Conservation (phyloP, 2,113 vertebrate genomes). For the Istiophorus platypterus region DNA sequence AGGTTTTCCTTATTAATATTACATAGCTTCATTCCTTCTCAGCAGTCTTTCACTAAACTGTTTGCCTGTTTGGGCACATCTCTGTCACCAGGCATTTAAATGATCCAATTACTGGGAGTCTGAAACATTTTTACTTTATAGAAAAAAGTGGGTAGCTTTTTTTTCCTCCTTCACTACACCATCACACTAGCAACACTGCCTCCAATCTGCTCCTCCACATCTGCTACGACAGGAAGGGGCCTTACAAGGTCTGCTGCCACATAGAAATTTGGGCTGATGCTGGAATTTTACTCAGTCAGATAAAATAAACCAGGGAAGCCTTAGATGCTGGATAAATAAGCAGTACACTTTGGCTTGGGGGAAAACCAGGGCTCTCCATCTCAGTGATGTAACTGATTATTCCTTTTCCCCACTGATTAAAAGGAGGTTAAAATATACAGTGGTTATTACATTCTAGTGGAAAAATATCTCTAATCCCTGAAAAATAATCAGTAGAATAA, state of each 20-base stretch:
- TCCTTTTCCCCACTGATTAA: constrained; percentile 80
- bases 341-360: constrained; percentile 59
- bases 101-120: constrained; percentile 55
- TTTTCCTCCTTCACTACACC: background rate
- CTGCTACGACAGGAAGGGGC: constrained; percentile 51
- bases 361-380: constrained; percentile 37
- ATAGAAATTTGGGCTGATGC: constrained; percentile 60
- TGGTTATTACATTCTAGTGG: constrained; percentile 72
- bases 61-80: constrained; percentile 15
- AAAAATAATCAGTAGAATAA: constrained; percentile 79
- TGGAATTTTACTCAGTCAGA: constrained; percentile 78
- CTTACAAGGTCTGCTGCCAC: constrained; percentile 32
- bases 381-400: constrained; percentile 77
- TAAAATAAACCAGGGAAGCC: constrained; percentile 81
- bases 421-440: constrained; percentile 78
- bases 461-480: constrained; percentile 79
- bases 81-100: constrained; percentile 62
- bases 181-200: constrained; percentile 31
- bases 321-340: constrained; percentile 81
- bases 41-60: background rate
- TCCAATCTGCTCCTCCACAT: constrained; percentile 60
- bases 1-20: constrained; percentile 18
- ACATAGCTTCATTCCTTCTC: constrained; percentile 11
- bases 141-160: constrained; percentile 28
- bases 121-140: constrained; percentile 63